phyloP scores from a whole-genome alignment of 2,797 vertebrate species.

The Alca torda region DNA sequence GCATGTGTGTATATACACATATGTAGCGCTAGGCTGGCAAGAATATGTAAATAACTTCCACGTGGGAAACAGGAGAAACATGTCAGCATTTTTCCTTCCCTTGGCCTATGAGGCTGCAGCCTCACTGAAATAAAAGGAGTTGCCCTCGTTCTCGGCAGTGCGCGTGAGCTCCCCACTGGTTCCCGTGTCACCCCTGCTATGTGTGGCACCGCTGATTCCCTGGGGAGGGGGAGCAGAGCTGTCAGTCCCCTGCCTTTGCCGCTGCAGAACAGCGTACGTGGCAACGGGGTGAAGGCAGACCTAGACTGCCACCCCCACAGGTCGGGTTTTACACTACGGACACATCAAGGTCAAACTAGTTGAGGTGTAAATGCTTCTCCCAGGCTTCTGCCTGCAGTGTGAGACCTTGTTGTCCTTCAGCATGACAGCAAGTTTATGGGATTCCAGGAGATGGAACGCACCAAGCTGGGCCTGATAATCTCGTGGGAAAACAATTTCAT shows the following conservation, averaged over 20 bases:
- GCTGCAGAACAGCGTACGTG: accelerated
- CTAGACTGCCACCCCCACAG: neutral
- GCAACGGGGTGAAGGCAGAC: neutral
- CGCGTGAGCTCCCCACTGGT: accelerated
- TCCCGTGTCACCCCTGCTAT: neutral
- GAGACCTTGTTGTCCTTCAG: neutral
- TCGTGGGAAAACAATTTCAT: neutral
- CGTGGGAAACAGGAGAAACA: neutral
- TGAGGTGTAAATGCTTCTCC: neutral
- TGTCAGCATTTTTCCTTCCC: neutral
- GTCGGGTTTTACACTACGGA: neutral
- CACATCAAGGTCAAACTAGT: neutral
- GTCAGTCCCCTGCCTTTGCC: neutral
- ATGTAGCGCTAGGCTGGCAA: neutral
- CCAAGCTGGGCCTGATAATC: neutral
- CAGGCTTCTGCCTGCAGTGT: neutral
- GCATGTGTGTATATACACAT: neutral
- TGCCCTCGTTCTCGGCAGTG: neutral
- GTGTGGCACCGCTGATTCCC: neutral
- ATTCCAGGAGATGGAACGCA: neutral
- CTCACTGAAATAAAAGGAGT: neutral
- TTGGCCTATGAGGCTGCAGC: neutral
- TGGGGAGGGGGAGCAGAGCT: neutral
- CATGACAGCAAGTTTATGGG: neutral
- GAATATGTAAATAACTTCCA: neutral